Conservation (phyloP, 2,888 invertebrate genomes). For the Helleia helle region DNA sequence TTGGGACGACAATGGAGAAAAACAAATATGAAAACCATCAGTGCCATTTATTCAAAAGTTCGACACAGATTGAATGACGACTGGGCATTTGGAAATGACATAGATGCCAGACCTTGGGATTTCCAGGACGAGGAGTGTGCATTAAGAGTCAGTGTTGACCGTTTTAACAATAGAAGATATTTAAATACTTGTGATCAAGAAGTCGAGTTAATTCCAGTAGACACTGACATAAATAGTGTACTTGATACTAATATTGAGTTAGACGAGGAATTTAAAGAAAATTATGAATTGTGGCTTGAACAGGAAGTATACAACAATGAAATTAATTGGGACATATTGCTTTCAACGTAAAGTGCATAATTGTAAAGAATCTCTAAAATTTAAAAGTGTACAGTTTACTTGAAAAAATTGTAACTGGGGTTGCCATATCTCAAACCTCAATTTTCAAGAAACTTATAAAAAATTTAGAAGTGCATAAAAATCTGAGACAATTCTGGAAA, state of each 20-base stretch:
- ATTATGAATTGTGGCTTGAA: conserved; percentile 96
- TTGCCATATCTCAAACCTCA: too few species aligned
- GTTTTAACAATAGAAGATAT: conserved; percentile 96
- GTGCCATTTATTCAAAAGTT: conserved; percentile 98
- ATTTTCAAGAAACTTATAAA: too few species aligned
- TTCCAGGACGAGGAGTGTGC: conserved; percentile 98
- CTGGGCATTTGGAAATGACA: conserved; percentile 99
- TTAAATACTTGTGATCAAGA: conserved; percentile 70
- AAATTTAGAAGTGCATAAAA: too few species aligned
- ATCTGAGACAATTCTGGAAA: too few species aligned
- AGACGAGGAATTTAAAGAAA: conserved; percentile 93
- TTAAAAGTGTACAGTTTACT: not conserved
- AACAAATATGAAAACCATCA: conserved; percentile 99
- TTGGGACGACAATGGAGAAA: conserved; percentile 99
- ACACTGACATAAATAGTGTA: conserved; percentile 87
- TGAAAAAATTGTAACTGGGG: too few species aligned
- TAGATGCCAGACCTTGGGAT: conserved; percentile 98
- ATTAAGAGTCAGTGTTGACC: conserved; percentile 93
- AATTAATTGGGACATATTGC: conserved; percentile 24
- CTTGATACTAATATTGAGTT: conserved; percentile 86
- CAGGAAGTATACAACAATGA: conserved; percentile 95
- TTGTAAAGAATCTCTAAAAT: not conserved
- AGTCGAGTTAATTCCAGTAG: conserved; percentile 78
- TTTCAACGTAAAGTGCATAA: conserved; percentile 15
- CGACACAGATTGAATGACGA: conserved; percentile 97